Base-by-base conservation (phyloP, 2,888 invertebrate species). In the Galerucella calmariensis region DNA sequence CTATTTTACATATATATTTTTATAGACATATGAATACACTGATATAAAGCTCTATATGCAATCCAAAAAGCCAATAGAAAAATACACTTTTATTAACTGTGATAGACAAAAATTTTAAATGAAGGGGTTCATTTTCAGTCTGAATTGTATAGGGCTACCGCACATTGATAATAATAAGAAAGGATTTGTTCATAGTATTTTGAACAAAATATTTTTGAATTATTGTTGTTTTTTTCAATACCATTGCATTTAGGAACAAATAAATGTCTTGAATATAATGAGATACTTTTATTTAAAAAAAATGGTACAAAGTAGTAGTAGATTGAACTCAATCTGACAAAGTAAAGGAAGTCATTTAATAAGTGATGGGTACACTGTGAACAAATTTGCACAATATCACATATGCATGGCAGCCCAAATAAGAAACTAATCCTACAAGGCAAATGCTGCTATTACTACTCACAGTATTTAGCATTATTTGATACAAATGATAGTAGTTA, bases 51-150 rank as follows among this genome's bases (percentile, higher is more conserved):
- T 67, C 72, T 67, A 58, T 72, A 27, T 72, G 66, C 66, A 59
- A 56, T 59, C 46, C n/a, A 72, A 65, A 69, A 56, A 72, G 66
- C 48, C 66, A 35, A 66, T 72, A 72, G 72, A 72, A 72, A 72
- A 72, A 72, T 72, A 72, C 63, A 48, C 62, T 53, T 53, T 20
- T 20, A 20, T 20, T 48, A 51, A n/a, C 66, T 48, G 71, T 71
- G 53, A 16, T 58, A 65, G 71, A 71, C 35, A 56, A 63, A 69
- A 41, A 58, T 71, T 65, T 71, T 56, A 56, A 70, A 72, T 27
- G 48, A 66, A 62, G 72, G 72, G 72, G 72, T 72, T 72, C 12
- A 66, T n/a, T 59, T 66, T 72, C 72, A 72, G 72, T 72, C 72
- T 72, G 72, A 67, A 48, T 27, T 56, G 66, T 72, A 56, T 20